phyloP scores from a whole-genome alignment of 1,140 invertebrate genomes.

The Ganaspis sp. region DNA sequence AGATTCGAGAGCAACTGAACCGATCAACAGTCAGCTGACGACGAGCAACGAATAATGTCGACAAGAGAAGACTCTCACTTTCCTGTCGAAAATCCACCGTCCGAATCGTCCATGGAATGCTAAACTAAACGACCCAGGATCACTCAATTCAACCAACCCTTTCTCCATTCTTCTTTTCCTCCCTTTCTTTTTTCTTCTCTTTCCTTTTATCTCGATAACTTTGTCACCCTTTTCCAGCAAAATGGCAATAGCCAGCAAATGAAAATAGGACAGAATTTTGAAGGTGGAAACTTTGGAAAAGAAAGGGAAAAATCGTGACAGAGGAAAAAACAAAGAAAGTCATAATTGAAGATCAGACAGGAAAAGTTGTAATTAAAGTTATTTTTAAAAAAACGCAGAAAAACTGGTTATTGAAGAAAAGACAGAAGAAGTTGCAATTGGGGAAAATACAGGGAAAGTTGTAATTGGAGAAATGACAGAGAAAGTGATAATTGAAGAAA shows the following conservation, averaged over 20 bases:
- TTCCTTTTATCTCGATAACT: neutral
- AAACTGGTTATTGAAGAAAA: too few species aligned
- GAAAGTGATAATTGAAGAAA: too few species aligned
- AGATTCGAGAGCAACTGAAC: constrained; percentile 43
- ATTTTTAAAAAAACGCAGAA: too few species aligned
- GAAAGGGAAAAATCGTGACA: too few species aligned
- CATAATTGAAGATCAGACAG: too few species aligned
- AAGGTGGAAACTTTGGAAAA: neutral
- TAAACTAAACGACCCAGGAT: constrained; percentile 64
- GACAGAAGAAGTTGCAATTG: too few species aligned
- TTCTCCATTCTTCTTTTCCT: neutral
- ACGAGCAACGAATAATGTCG: constrained; percentile 61
- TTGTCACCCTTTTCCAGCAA: neutral
- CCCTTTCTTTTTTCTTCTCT: constrained; percentile 33
- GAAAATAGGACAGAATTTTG: too few species aligned
- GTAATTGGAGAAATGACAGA: too few species aligned
- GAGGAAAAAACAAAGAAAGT: too few species aligned
- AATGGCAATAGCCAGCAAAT: too few species aligned
- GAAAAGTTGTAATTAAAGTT: too few species aligned
- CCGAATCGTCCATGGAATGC: constrained; percentile 67
- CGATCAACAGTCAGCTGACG: constrained; percentile 67
- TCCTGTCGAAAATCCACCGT: constrained; percentile 62
- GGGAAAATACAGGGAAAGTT: too few species aligned
- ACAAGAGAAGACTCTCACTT: constrained; percentile 63
- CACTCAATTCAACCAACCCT: constrained; percentile 55